Base-by-base conservation (phyloP, 2,113 vertebrate genomes). In the Peucedramus taeniatus region DNA sequence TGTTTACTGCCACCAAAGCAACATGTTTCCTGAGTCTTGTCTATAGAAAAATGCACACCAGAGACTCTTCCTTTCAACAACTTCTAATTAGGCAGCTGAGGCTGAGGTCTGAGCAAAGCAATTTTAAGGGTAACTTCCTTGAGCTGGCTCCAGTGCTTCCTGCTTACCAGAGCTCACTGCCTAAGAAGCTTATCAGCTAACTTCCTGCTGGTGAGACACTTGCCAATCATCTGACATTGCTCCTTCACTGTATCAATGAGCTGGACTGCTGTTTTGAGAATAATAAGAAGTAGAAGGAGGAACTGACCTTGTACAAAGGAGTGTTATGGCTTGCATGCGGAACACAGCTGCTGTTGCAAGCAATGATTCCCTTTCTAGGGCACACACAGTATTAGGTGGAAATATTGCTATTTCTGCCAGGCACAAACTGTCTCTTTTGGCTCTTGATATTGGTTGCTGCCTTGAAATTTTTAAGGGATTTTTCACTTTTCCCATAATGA, bases 121-220 rank as follows among this genome's bases (percentile, higher is more conserved):
- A 96, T 96, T 95, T 97, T 93, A 96, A 97, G 94, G 80, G 90
- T 78, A 97, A 95, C 95, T 96, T 97, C 94, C 91, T 86, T 83
- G 90, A 83, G 77, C 86, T 91, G 83, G 90, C 91, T 96, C 93
- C 95, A 95, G 68, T 79, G 90, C 86, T 95, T 95, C 94, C 94
- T 95, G 91, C 94, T 95, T 96, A 95, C 83, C 57, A 86, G 95
- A 90, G 87, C 95, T 96, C 94, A 81, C 87, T 85, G 90, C 91
- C 94, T 97, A 96, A 97, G 97, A 90, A 90, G 95, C 94, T 97
- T 96, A 97, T 97, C 95, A 95, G 94, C 86, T 81, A 95, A 95
- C 91, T 96, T 96, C 93, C 93, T 97, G 94, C 95, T 89, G 88
- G 68, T 92, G 83, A 94, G 91, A 92, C 82, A 87, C 70, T 93